These are phyloP conservation scores for Tinea semifulvella DNA, from an alignment of 2,888 invertebrate genomes.

Conservation along the genomic window DNA sequence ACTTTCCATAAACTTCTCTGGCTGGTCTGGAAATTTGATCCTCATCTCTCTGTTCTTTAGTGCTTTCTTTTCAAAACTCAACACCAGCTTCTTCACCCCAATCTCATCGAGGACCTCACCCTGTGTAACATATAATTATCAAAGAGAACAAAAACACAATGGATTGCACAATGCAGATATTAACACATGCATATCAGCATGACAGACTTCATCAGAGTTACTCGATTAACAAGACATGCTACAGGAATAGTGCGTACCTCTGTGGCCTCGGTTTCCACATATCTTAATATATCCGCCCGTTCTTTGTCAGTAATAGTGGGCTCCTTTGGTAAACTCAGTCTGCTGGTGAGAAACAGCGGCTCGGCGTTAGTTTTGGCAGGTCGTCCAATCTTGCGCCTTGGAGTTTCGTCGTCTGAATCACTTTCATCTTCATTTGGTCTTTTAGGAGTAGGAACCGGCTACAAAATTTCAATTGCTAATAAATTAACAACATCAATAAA, in stretches of 20 bases:
- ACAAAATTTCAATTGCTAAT: conserved; percentile 19
- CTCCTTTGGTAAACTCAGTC: conserved; percentile 65
- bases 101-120: conserved; percentile 90
- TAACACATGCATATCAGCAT: too few relatives aligned
- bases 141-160: conserved; percentile 18
- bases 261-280: conserved; percentile 83
- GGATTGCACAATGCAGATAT: background rate
- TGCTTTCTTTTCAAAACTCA: conserved; percentile 94
- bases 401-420: conserved; percentile 71
- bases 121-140: conserved; percentile 50
- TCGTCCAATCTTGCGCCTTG: conserved; percentile 71
- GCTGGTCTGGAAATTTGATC: conserved; percentile 96
- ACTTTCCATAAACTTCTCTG: conserved; percentile 98
- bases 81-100: conserved; percentile 85
- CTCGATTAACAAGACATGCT: too few relatives aligned
- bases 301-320: conserved; percentile 75
- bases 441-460: conserved; percentile 88
- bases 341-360: conserved; percentile 30
- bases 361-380: conserved; percentile 62
- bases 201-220: too few relatives aligned
- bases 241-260: too few relatives aligned
- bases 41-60: conserved; percentile 96
- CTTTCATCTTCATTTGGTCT: conserved; percentile 74
- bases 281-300: conserved; percentile 80
- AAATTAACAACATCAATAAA: conserved; percentile 1